phyloP scores from a whole-genome alignment of 1,140 invertebrate species.

The Pogonognathellus flavescens region DNA sequence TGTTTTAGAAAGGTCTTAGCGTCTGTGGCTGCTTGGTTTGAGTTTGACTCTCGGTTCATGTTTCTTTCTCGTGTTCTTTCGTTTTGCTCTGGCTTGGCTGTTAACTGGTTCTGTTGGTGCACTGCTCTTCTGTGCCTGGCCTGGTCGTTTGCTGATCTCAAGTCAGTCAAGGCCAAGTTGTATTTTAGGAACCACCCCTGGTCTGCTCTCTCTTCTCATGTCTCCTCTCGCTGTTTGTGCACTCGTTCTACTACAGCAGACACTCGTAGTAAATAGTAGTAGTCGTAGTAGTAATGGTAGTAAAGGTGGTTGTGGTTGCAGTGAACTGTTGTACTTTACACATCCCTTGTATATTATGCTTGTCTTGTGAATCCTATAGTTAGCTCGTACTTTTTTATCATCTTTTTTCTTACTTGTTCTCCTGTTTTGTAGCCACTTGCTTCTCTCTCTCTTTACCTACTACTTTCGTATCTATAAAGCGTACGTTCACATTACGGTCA shows the following conservation, averaged over 20 bases:
- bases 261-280: no score
- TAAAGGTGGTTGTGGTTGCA: not conserved
- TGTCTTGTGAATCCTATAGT: no score
- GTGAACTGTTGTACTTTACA: no score
- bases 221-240: not conserved
- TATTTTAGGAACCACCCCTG: constrained; percentile 50
- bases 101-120: not conserved
- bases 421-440: constrained; percentile 7
- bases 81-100: not conserved
- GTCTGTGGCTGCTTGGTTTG: not conserved
- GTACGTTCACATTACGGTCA: not conserved
- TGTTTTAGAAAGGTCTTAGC: not conserved
- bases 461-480: not conserved
- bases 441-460: not conserved
- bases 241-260: not conserved
- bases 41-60: not conserved
- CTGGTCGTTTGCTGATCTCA: constrained; percentile 43
- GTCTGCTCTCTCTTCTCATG: not conserved
- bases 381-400: no score
- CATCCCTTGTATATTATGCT: no score
- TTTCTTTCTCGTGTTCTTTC: constrained; percentile 32
- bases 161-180: constrained; percentile 53
- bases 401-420: constrained; percentile 11
- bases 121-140: no score
- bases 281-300: constrained; percentile 4